A percentile compares a stretch with the other conserved stretches of the same genome.
phyloP scores from a whole-genome alignment of 2,888 invertebrate species.

The Neria commutata region DNA sequence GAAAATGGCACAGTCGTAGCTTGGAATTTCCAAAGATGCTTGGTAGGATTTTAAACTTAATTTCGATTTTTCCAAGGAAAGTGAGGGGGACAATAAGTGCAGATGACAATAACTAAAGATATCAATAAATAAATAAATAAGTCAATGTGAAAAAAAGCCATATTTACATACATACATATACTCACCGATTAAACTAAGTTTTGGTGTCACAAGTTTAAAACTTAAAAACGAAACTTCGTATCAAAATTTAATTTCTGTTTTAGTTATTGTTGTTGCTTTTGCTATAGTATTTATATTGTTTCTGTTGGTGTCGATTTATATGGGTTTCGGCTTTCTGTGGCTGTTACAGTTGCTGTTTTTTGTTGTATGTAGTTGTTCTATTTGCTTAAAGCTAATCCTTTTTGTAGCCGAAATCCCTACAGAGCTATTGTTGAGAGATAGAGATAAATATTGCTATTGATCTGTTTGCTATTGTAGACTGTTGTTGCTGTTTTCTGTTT shows the following conservation, averaged over 20 bases:
- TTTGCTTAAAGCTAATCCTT: conserved; percentile 19
- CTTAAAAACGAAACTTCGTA: conserved; percentile 22
- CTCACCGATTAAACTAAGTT: conserved; percentile 28
- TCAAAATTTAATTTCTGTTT: conserved; percentile 13
- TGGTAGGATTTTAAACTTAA: too few species aligned
- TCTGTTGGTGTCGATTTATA: conserved; percentile 11
- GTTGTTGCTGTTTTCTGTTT: conserved; percentile 10
- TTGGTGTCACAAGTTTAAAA: conserved; percentile 22
- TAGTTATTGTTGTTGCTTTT: not conserved
- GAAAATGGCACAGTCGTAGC: too few species aligned
- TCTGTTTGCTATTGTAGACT: not conserved
- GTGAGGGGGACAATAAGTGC: too few species aligned
- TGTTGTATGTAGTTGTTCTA: conserved; percentile 6
- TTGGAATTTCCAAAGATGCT: too few species aligned
- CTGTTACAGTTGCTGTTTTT: not conserved
- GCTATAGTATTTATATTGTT: conserved; percentile 3
- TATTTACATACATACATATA: too few species aligned
- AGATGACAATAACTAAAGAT: too few species aligned
- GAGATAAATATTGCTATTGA: conserved; percentile 21
- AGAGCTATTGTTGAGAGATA: not conserved
- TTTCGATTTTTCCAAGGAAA: too few species aligned
- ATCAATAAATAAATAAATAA: too few species aligned
- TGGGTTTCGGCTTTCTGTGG: too few species aligned
- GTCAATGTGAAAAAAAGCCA: too few species aligned
- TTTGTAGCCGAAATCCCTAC: conserved; percentile 3